Base-by-base conservation (phyloP, 2,888 invertebrate genomes). In the Pecten maximus region DNA sequence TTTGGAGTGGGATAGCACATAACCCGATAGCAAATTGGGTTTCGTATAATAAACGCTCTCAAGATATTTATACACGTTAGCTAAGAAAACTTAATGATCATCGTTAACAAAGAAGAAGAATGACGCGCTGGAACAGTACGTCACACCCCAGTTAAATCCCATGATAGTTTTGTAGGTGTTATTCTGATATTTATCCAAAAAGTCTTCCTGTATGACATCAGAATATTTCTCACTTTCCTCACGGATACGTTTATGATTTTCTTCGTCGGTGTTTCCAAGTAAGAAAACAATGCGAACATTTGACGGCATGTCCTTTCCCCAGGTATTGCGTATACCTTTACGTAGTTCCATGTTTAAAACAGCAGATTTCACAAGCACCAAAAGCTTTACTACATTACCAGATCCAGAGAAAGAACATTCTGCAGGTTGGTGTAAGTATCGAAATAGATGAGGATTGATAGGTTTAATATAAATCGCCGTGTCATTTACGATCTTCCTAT, bases 121-220 rank as follows among this genome's bases (percentile, higher is more conserved):
- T n/a, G 74, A 40, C 10, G 86, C 60, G 10, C 28, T 44, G 12
- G 50, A 23, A 90, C 90, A 90, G 16, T 19, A 86, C 12, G 6
- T 23, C 28, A 44, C 39, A 8, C 74, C 40, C 90, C 90, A 90
- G 6, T 88, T 88, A 44, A 86, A 88, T 15, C 48, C 35, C 86
- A 90, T 74, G 40, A 87, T 86, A 3, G 90, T 90, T 86, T 90
- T 90, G 40, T 44, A 88, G 12, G 86, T 90, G 44, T 90, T 90
- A 40, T 90, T 88, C 8, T 12, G 39, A 40, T 90, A 90, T 15
- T 2, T 8, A 16, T 90, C 90, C 2, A 23, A 16, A 60, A 90
- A 90, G 23, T 28, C n/a, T 16, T 86, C 90, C 44, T 90, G 90
- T 10, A 90, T 54, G 10, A 90, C 88, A 86, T 90, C 90, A 0